Percentiles rank a stretch among this genome's conserved stretches.
These are phyloP conservation scores for Ameiurus melas DNA, from an alignment of 2,113 vertebrate genomes.

Conservation along the genomic window DNA sequence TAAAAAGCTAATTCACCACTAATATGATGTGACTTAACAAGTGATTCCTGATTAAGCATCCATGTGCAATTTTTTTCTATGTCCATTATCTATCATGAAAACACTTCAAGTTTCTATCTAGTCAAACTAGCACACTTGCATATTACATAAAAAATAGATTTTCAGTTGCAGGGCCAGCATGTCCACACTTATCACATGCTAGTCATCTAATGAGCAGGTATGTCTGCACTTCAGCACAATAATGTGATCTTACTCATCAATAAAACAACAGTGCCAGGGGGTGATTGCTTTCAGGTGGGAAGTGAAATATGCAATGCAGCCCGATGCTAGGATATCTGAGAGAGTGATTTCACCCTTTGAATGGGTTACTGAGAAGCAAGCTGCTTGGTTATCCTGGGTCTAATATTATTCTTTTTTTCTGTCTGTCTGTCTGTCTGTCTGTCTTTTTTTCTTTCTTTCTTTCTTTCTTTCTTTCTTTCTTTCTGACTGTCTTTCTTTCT, in stretches of 20 bases:
- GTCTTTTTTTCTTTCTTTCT: neutral
- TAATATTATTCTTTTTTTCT: conserved; percentile 24
- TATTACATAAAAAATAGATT: conserved; percentile 9
- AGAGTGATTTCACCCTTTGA: neutral
- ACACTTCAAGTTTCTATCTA: neutral
- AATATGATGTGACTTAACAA: neutral
- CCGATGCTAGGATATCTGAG: neutral
- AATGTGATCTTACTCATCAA: conserved; percentile 30
- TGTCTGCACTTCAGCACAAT: conserved; percentile 29
- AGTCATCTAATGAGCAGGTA: conserved; percentile 23
- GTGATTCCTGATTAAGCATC: neutral
- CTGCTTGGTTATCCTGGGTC: conserved; percentile 14
- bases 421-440: neutral
- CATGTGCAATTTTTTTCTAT: neutral
- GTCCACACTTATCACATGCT: conserved; percentile 2
- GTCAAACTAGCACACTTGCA: neutral
- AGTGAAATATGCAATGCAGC: neutral
- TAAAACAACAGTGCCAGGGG: conserved; percentile 28
- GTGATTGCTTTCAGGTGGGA: neutral
- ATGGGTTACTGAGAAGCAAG: conserved; percentile 23
- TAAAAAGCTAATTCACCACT: neutral
- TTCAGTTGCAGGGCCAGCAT: neutral
- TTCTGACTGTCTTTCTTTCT: conserved; percentile 19
- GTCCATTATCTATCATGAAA: neutral
- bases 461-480: conserved; percentile 32